Conservation (phyloP, 2,888 invertebrate genomes). For the Drosophila mayaguana region DNA sequence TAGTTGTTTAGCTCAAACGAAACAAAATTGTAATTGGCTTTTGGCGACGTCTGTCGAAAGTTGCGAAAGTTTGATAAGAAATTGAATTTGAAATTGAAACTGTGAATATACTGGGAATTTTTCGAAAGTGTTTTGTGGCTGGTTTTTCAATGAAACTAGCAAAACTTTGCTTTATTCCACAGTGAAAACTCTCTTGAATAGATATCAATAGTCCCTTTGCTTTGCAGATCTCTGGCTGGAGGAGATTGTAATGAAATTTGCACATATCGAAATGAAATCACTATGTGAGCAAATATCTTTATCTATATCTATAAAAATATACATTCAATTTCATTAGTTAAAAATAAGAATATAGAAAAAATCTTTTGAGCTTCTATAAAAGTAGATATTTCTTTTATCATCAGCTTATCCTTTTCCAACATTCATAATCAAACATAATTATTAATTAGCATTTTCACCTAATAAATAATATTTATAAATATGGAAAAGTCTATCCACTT, state of each 20-base stretch:
- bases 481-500: no score
- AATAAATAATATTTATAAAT: no score
- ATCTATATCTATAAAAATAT: not conserved
- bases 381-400: no score
- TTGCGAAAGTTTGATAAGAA: slow-evolving; percentile 2
- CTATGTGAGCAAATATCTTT: not conserved
- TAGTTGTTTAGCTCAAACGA: slow-evolving; percentile 24
- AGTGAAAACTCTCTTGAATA: not conserved
- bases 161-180: not conserved
- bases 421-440: no score
- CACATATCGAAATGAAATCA: not conserved
- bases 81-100: slow-evolving; percentile 1
- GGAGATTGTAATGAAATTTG: not conserved
- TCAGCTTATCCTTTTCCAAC: no score
- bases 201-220: not conserved
- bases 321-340: not conserved
- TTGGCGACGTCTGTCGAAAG: not conserved
- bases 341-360: not conserved
- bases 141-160: not conserved
- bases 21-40: slow-evolving; percentile 54
- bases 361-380: not conserved
- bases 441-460: no score
- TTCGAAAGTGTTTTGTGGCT: not conserved
- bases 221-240: not conserved
- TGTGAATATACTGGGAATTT: not conserved